Conservation (phyloP, 2,888 invertebrate species). For the Mechanitis messenoides region DNA sequence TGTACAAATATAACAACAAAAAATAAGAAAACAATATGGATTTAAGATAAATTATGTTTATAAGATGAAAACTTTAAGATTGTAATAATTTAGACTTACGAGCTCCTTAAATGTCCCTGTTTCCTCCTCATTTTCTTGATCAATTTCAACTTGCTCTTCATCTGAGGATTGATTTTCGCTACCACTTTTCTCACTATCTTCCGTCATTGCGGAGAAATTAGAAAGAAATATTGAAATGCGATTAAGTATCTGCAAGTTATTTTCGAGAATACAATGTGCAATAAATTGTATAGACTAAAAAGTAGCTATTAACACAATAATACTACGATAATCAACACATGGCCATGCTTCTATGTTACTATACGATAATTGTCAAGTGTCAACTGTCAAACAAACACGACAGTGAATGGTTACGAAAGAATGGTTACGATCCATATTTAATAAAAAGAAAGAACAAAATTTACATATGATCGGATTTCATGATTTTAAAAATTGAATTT, state of each 20-base stretch:
- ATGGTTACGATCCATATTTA: conserved; percentile 1
- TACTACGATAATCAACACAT: conserved; percentile 7
- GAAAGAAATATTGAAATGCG: neutral
- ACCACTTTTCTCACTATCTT: conserved; percentile 48
- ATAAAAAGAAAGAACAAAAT: no score
- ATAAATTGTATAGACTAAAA: no score
- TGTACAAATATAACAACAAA: neutral
- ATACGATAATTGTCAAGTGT: neutral
- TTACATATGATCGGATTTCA: no score
- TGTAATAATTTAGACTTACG: conserved; percentile 38
- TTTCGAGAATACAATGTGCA: neutral
- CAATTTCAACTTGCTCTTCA: conserved; percentile 35
- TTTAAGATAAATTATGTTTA: neutral
- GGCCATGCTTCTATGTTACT: conserved; percentile 11
- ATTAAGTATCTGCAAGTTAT: neutral
- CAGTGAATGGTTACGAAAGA: conserved; percentile 8
- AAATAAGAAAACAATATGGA: neutral
- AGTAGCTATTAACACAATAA: no score
- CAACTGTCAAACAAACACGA: conserved; percentile 7
- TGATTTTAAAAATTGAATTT: no score
- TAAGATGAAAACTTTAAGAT: neutral
- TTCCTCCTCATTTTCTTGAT: conserved; percentile 45
- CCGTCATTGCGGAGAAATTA: conserved; percentile 45
- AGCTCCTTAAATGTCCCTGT: conserved; percentile 68
- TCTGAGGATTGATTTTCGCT: conserved; percentile 41